phyloP scores from a whole-genome alignment of 2,888 invertebrate genomes.

The Pandemis heparana region DNA sequence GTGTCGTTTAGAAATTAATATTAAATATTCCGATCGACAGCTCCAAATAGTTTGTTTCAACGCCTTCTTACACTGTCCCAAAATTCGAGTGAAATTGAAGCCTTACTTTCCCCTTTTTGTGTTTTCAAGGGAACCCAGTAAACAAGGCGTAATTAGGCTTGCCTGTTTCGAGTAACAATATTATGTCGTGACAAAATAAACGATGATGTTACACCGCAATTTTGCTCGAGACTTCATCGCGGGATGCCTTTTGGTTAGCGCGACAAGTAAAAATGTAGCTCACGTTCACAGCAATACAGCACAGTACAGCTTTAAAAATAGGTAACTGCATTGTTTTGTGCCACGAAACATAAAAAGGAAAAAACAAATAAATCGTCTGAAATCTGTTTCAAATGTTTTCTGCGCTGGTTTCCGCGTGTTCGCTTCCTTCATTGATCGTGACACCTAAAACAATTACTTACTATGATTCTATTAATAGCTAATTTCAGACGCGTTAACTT shows the following conservation, averaged over 20 bases:
- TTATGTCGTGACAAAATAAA: constrained; percentile 45
- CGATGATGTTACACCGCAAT: constrained; percentile 41
- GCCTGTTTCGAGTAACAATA: constrained; percentile 37
- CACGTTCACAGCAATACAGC: neutral
- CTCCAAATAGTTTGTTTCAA: neutral
- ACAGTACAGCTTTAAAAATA: neutral
- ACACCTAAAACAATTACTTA: too few species aligned
- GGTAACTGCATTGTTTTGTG: neutral
- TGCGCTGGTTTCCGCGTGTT: too few species aligned
- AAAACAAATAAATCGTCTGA: too few species aligned
- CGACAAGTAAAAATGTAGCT: neutral
- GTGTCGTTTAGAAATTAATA: too few species aligned
- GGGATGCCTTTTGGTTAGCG: constrained; percentile 9
- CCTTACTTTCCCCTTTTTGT: constrained; percentile 12
- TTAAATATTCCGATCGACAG: neutral
- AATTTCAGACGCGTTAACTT: too few species aligned
- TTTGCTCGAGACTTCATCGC: constrained; percentile 21
- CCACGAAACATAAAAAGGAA: too few species aligned
- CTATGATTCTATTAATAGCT: too few species aligned
- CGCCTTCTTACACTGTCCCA: neutral
- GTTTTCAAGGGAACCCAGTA: constrained; percentile 38
- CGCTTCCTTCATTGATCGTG: too few species aligned
- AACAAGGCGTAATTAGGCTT: constrained; percentile 36
- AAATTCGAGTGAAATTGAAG: neutral
- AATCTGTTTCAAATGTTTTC: too few species aligned